Base-by-base conservation (phyloP, 37 sponge, comb jelly and placozoan genomes). In the Aplysina aerophoba region DNA sequence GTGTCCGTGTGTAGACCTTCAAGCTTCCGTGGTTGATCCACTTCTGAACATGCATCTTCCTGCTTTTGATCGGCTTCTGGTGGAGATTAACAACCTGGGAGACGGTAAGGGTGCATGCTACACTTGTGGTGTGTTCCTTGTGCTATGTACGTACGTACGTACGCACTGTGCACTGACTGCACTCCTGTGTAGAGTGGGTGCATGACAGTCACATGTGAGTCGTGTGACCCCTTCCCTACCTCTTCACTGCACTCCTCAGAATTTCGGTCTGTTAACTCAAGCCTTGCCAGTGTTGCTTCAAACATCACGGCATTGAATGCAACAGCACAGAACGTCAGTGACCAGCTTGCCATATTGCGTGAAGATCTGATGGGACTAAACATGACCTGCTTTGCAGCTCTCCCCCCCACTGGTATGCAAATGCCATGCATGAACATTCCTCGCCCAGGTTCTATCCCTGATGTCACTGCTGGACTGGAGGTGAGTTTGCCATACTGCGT, bases 101-200 rank as follows among this genome's bases (percentile, higher is more conserved):
- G 8, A 44, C 8, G 50, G 50, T 44, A 44, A 8, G 50, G 3
- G 50, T 44, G 50, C 8, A 8, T 44, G 50, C 8, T 3, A 11
- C 6, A 44, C 50, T 3, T 11, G 50, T 3, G 50, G 8, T 44
- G 50, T 44, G 8, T 44, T 8, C 50, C 8, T 3, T 44, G 50
- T 44, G 50, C 8, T 75, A 75, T 16, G 12, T 75, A 75, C 53
- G 54, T 75, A 75, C 12, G 24, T 41, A 75, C 78, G 41, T 75
- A 50, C 74, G 41, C 37, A 73, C 41, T n/a, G 20, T 71, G 12
- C 36, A 34, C 3, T 71, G 73, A 6, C 2, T 33, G 33, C 37
- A 71, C 12, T 33, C 2, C 31, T 5, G 11, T 35, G 73, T 71
- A 62, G 28, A 28, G 28, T 28, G 64, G 24, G 64, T 62, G 4